These are phyloP conservation scores for Araneus ventricosus DNA, from an alignment of 1,140 invertebrate species.

Conservation along the genomic window DNA sequence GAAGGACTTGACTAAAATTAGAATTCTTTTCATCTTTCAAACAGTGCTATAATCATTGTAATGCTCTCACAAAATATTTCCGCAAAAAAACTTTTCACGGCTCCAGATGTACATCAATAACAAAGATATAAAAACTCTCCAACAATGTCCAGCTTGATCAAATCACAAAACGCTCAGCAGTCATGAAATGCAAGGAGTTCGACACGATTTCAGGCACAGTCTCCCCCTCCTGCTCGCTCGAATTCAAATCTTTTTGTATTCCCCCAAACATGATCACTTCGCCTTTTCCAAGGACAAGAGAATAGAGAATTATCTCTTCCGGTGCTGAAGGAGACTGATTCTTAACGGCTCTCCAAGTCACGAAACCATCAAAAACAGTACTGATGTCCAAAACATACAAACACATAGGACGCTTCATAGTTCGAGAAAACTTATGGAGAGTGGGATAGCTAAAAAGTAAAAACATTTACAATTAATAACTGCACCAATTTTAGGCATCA, in stretches of 20 bases:
- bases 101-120: background rate
- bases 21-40: background rate
- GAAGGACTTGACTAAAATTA: background rate
- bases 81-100: background rate
- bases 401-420: conserved; percentile 84
- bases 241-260: conserved; percentile 86
- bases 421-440: conserved; percentile 54
- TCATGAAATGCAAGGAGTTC: conserved; percentile 74
- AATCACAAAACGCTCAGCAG: conserved; percentile 72
- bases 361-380: conserved; percentile 82
- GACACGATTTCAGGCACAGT: conserved; percentile 74
- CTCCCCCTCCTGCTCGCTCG: conserved; percentile 67
- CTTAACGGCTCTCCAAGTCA: conserved; percentile 88
- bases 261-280: conserved; percentile 97
- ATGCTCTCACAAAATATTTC: background rate
- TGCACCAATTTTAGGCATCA: too few relatives aligned
- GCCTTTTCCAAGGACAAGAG: conserved; percentile 91
- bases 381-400: conserved; percentile 94
- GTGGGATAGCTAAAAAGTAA: conserved; percentile 14
- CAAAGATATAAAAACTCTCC: conserved; percentile 19
- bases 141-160: conserved; percentile 28
- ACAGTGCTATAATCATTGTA: background rate
- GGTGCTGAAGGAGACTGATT: conserved; percentile 81
- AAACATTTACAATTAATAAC: background rate
- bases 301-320: conserved; percentile 94